Evolutionary conservation across 2,888 invertebrate species (phyloP), one percentile per base, ranked within the genome.

Genomic region (Amorpha juglandis): DNA sequence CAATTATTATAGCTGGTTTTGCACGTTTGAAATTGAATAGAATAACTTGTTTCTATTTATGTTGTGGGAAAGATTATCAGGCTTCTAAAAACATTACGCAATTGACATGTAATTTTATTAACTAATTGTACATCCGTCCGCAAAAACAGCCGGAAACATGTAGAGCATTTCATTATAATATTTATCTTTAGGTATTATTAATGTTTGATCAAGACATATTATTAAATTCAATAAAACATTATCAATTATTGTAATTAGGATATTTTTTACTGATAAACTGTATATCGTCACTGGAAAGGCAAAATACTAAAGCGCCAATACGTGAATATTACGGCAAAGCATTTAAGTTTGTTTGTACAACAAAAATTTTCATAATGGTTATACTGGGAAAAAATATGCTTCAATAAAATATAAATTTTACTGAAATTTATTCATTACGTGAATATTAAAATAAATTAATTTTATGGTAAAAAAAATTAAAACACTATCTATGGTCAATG

Each of bases 51-150:
- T 58, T 42, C 38, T 19, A 14, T n/a, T 1, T 45, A 53, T 12
- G 19, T 19, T 42, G 58, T 58, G 58, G 42, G 42, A 58, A 58
- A 42, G 19, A 58, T 38, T 42, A 38, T 55, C 19, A 0, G 11
- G 50, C 50, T 50, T 19, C 19, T 38, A 38, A 58, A 19, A 58
- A 58, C 9, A 42, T 58, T 58, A 38, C 58, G 38, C 19, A 58
- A 58, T 6, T 6, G 19, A 19, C 9, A 50, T 12, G 42, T 42
- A 42, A 42, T 58, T 58, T 42, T 12, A 27, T 21, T 21, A 55
- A 63, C 16, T 58, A 47, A 68, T 52, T 63, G 69, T 21, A 50
- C 64, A 69, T 69, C 68, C 63, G 69, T 69, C 68, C 63, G 70
- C 66, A 11, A 38, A 58, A 58, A 42, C 6, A 12, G 38, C 58